Base-by-base conservation (phyloP, 1,140 invertebrate species). In the Aricia agestis region DNA sequence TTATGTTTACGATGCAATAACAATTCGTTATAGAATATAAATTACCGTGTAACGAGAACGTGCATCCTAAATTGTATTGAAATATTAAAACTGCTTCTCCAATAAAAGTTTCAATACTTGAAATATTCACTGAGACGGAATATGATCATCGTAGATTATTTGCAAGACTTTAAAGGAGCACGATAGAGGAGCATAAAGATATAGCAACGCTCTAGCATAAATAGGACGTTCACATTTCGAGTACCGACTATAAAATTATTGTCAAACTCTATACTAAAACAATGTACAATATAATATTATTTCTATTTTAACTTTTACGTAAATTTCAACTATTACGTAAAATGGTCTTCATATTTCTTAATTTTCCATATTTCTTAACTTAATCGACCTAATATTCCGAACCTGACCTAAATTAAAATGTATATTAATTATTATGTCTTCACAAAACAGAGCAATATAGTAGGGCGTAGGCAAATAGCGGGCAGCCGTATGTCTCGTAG, bases 81-180 rank as follows among this genome's bases (percentile, higher is more conserved):
- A 63, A 63, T 63, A 63, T 63, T 63, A 31, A 63, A 63, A 63
- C 59, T 63, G 19, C 17, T 63, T 18, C 59, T 10, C 11, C 3
- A 19, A 63, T 63, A 63, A 63, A 63, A 63, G 18, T 63, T 63
- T 63, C 59, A 63, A 63, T 63, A 63, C 59, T 63, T 63, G 59
- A 63, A 63, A 63, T 63, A 63, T 63, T 63, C 59, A 25, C 17
- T 63, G 59, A 63, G 19, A 63, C 59, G 59, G 59, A 63, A 63
- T 63, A 63, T 63, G 59, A 63, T 63, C 18, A 63, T 19, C 19
- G 59, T 25, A 63, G 17, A 63, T 63, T 19, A 63, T 63, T 63
- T 63, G 59, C 19, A 13, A 52, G 45, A 13, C 45, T 52, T 52
- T 52, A 52, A 52, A 52, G 45, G 45, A 52, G 13, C 45, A 52